Evolutionary conservation across 2,113 vertebrate genomes (phyloP).

Genomic region (Cettia cetti): DNA sequence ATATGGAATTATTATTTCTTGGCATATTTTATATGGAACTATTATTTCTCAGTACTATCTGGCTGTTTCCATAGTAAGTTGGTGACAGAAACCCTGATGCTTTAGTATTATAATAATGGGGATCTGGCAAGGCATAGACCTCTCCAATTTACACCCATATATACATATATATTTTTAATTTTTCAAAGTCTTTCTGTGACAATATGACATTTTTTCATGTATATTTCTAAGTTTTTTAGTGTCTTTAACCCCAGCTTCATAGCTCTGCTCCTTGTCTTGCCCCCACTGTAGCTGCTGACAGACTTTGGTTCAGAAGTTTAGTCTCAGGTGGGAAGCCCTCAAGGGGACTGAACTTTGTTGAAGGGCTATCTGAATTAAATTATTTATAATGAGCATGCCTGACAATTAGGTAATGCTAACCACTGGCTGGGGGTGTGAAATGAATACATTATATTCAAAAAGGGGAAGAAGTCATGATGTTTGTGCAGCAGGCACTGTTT

Average conservation of each 20-base stretch:
- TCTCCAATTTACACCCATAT: background rate
- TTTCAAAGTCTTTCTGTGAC: background rate
- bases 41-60: background rate
- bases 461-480: background rate
- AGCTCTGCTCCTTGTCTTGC: background rate
- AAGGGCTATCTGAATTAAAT: conserved; percentile 11
- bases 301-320: background rate
- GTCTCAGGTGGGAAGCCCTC: background rate
- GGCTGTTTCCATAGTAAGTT: background rate
- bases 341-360: background rate
- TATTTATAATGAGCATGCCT: conserved; percentile 16
- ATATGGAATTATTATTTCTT: too few species aligned
- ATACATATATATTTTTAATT: background rate
- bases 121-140: background rate
- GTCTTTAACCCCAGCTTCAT: background rate
- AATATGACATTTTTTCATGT: background rate
- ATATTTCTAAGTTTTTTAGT: background rate
- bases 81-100: background rate
- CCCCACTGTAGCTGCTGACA: background rate
- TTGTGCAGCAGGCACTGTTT: background rate
- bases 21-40: background rate
- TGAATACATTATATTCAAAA: background rate
- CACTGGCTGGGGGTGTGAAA: background rate
- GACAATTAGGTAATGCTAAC: background rate
- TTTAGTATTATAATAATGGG: background rate